Base-by-base conservation (phyloP, 1,140 invertebrate species). In the Pseudomyrmex sp. region DNA sequence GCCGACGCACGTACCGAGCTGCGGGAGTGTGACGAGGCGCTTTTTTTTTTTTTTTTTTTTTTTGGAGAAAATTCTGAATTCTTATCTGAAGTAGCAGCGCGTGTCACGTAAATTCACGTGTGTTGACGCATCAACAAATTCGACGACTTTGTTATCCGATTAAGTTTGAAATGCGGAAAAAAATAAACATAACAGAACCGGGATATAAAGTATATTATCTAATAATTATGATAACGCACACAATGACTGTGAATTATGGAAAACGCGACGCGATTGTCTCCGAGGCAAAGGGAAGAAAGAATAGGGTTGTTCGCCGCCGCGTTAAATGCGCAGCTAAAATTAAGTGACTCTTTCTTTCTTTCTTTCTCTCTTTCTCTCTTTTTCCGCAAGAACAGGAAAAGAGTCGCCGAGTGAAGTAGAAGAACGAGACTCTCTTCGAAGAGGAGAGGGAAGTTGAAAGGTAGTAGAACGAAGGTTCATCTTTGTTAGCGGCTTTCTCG, bases 391-490 rank as follows among this genome's bases (percentile, higher is more conserved):
- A 58, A 73, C 1, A n/a, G 18, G 18, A 61, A 46, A 59, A 59
- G 68, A 79, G 35, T 65, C 50, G 10, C 15, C 9, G 26, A 58
- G 23, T 35, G 50, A 69, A 48, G n/a, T 35, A 76, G 50, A 10
- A 26, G 23, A 9, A 80, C 58, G 12, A 10, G 15, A 46, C 26
- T 35, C 35, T 35, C 35, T 56, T 79, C 9, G 52, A 59, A 8
- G 20, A 62, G 23, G 58, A n/a, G 18, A 5, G 44, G 46, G 13
- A 15, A 5, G 59, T 10, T 13, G 65, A 83, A 72, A 84, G 75
- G 63, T 63, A 77, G 52, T 70, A 75, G 88, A 85, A 88, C 82
- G 84, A 83, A 85, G 82, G 83, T 89, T 89, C 86, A 85, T 91
- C 86, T 90, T 90, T 86, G 90, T 91, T 88, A 85, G 82, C 48